Conservation (phyloP, 1,140 invertebrate species). For the Macrobrachium nipponense region DNA sequence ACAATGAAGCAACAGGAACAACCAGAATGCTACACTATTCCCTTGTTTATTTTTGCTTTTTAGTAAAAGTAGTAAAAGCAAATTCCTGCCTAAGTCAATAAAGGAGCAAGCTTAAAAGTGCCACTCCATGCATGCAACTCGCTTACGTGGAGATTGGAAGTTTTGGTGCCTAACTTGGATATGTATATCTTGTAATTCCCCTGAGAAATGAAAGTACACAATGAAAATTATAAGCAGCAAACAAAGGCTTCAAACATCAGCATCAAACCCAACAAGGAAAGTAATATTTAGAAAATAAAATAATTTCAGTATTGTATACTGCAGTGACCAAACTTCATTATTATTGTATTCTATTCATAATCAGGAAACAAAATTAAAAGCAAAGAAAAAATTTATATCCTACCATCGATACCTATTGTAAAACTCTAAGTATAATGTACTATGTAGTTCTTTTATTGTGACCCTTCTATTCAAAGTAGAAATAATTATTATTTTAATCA, state of each 20-base stretch:
- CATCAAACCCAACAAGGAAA: neutral
- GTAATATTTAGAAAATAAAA: too few species aligned
- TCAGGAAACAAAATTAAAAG: too few species aligned
- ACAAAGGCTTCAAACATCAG: constrained; percentile 1
- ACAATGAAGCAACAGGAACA: too few species aligned
- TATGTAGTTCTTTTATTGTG: too few species aligned
- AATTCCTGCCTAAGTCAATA: neutral
- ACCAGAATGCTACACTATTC: too few species aligned
- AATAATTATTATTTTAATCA: too few species aligned
- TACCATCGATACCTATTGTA: too few species aligned
- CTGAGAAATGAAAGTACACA: constrained; percentile 59
- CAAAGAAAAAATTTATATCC: too few species aligned
- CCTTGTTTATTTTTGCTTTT: neutral
- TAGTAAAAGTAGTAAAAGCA: neutral
- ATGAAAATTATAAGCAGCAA: constrained; percentile 11
- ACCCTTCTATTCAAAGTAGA: too few species aligned
- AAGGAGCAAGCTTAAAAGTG: constrained; percentile 16
- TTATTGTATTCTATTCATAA: too few species aligned
- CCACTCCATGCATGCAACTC: constrained; percentile 40
- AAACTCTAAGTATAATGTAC: too few species aligned
- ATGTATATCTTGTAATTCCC: constrained; percentile 59
- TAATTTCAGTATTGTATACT: too few species aligned
- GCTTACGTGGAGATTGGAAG: constrained; percentile 60
- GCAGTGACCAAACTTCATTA: neutral
- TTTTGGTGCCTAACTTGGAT: constrained; percentile 61